A percentile compares a stretch with the other conserved stretches of the same genome.
phyloP scores from a whole-genome alignment of 2,888 invertebrate genomes.

The Drosophila gaucha region DNA sequence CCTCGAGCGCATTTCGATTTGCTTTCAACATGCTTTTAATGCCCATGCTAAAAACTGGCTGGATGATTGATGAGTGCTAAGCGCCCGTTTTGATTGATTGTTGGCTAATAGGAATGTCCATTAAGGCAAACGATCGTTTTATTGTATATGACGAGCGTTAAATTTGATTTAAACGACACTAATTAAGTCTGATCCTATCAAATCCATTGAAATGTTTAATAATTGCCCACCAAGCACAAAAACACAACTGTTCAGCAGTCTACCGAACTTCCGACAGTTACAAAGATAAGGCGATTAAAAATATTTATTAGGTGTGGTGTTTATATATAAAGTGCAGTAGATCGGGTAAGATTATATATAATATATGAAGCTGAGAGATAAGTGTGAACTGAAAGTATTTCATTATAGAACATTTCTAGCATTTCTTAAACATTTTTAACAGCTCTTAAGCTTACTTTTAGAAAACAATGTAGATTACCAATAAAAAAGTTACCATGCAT shows the following conservation, averaged over 20 bases:
- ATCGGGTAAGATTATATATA: neutral
- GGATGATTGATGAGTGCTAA: constrained; percentile 53
- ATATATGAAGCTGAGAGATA: neutral
- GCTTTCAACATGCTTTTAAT: constrained; percentile 38
- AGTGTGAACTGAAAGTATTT: neutral
- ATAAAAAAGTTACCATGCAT: too few species aligned
- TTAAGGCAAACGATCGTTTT: constrained; percentile 62
- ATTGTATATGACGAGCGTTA: constrained; percentile 64
- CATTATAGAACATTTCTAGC: too few species aligned
- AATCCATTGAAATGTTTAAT: constrained; percentile 50
- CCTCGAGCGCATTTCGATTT: constrained; percentile 16
- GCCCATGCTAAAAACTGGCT: constrained; percentile 23
- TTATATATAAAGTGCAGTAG: neutral
- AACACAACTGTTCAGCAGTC: constrained; percentile 18
- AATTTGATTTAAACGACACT: constrained; percentile 70
- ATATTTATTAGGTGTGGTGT: constrained; percentile 4
- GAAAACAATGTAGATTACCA: too few species aligned
- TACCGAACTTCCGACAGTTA: constrained; percentile 44
- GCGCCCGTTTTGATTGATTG: constrained; percentile 61
- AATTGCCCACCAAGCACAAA: constrained; percentile 39
- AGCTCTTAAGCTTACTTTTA: too few species aligned
- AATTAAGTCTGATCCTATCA: constrained; percentile 65
- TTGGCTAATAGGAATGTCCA: constrained; percentile 55
- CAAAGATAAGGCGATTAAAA: constrained; percentile 30
- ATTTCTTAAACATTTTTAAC: too few species aligned